These are phyloP conservation scores for Pluvianellus socialis DNA, from an alignment of 2,113 vertebrate species.

Conservation along the genomic window DNA sequence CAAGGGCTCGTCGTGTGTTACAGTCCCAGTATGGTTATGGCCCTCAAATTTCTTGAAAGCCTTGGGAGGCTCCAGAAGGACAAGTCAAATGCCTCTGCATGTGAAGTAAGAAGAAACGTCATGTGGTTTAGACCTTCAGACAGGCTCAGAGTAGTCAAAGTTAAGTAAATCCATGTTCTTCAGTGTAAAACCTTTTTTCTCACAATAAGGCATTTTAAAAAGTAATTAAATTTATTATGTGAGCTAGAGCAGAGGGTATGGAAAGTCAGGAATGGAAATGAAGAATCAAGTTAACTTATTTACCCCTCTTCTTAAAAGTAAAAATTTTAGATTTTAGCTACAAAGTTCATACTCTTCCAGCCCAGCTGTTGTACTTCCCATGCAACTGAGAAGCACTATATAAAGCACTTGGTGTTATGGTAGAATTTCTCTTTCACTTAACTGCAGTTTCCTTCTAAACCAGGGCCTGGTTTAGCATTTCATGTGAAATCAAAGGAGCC, in stretches of 20 bases:
- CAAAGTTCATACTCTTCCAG: background rate
- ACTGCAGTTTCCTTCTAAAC: background rate
- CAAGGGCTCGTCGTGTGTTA: background rate
- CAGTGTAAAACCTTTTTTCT: background rate
- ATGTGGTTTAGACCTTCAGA: background rate
- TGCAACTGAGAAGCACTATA: background rate
- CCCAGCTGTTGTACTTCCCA: background rate
- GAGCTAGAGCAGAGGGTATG: background rate
- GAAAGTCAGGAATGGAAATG: background rate
- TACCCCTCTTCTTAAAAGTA: background rate
- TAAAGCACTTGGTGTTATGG: background rate
- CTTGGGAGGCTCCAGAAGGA: background rate
- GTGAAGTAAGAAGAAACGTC: background rate
- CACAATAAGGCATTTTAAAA: background rate
- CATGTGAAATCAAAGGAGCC: background rate
- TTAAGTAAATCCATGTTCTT: background rate
- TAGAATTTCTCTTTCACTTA: background rate
- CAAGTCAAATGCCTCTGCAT: background rate
- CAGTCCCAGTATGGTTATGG: background rate
- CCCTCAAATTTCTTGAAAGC: background rate
- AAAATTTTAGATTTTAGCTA: background rate
- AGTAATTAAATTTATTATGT: background rate
- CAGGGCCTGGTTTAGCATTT: background rate
- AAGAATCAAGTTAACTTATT: background rate
- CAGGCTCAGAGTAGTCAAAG: background rate